Base-by-base conservation (phyloP, 2,888 invertebrate species). In the Rotaria socialis region DNA sequence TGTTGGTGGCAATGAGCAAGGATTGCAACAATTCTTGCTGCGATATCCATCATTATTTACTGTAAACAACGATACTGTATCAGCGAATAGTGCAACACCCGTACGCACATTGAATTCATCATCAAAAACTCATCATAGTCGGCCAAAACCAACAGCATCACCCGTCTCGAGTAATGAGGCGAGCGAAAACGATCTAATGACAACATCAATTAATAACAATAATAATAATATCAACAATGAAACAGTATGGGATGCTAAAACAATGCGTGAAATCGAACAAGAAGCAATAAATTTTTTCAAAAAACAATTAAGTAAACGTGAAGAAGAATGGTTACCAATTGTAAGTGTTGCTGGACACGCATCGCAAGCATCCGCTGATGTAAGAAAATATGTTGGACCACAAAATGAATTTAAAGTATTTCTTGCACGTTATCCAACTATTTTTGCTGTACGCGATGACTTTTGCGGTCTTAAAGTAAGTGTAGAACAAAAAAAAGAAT, bases 241-340 rank as follows among this genome's bases (percentile, higher is more conserved):
- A 84, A 47, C 22, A 16, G 47, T 80, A 74, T 84, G 60, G 41
- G 86, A 86, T n/a, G 84, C 86, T 7, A 87, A 87, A 52, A 87
- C 87, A 85, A 87, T 87, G 87, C 84, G 85, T 27, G 87, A 90
- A 58, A 89, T 89, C 47, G 96, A 96, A 89, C 94, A 95, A 90
- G 97, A 97, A 92, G 97, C 99, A 87, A 96, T 97, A 89, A 96
- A 96, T 90, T 99, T 97, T 93, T 99, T 99, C 92, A 95, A 95
- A 86, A 94, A 95, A 90, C 97, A 97, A 93, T 94, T 99, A 92
- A 93, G 90, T 88, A 96, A 97, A 92, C 96, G 98, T 91, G 97
- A 98, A 87, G 94, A 95, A 88, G 96, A 96, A 4, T 97, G 98
- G 93, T 96, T 99, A 88, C 97, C 97, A 8, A 96, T 98, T 89